These are phyloP conservation scores for Gonioctena quinquepunctata DNA, from an alignment of 1,140 invertebrate species.

Conservation along the genomic window DNA sequence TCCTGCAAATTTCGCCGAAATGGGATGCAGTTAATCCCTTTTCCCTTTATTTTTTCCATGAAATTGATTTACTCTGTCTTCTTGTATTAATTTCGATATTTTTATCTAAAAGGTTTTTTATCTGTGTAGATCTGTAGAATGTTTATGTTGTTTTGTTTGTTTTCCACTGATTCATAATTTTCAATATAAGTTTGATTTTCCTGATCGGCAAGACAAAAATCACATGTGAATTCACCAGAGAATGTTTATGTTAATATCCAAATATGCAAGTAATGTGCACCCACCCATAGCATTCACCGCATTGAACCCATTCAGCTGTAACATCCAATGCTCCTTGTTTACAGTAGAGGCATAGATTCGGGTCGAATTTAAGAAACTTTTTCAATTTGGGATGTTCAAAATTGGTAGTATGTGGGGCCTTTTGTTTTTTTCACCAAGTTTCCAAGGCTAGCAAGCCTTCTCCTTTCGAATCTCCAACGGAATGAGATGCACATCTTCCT, in stretches of 20 bases:
- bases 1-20: constrained; percentile 18
- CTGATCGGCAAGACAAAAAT: neutral
- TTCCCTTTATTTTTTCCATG: constrained; percentile 1
- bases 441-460: neutral
- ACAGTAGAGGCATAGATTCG: neutral
- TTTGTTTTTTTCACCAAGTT: neutral
- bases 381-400: neutral
- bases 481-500: neutral
- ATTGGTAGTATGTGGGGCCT: neutral
- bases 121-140: neutral
- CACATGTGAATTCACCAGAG: neutral
- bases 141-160: neutral
- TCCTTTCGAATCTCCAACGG: neutral
- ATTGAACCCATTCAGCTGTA: neutral
- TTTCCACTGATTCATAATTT: neutral
- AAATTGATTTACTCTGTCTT: constrained; percentile 1
- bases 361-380: neutral
- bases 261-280: neutral
- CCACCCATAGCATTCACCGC: neutral
- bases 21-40: constrained; percentile 14
- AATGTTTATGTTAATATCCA: neutral
- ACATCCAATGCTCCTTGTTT: neutral
- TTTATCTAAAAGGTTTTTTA: neutral
- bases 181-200: neutral
- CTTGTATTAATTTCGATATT: neutral